Percentiles rank a stretch among this genome's conserved stretches.
These are phyloP conservation scores for Cotesia chilonis DNA, from an alignment of 1,140 invertebrate species.

Conservation along the genomic window DNA sequence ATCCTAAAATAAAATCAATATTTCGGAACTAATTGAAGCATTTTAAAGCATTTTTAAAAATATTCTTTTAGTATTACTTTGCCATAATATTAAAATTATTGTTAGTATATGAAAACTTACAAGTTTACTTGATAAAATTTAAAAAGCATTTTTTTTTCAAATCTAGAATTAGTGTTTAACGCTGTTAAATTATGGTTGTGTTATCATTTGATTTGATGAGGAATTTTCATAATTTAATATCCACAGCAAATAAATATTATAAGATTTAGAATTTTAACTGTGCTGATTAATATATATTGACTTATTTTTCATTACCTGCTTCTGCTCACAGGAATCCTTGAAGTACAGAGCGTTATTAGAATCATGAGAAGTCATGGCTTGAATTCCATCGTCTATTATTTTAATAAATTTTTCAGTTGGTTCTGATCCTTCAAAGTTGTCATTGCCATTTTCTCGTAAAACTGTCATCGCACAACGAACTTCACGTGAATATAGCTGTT, in stretches of 20 bases:
- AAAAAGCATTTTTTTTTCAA: neutral
- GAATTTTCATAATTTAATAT: neutral
- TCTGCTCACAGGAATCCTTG: neutral
- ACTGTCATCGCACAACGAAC: conserved; percentile 8
- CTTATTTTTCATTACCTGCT: neutral
- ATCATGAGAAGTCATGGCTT: conserved; percentile 2
- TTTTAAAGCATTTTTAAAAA: neutral
- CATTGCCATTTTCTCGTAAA: conserved; percentile 1
- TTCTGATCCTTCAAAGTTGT: conserved; percentile 1
- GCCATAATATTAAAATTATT: neutral
- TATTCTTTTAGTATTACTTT: neutral
- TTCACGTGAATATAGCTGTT: conserved; percentile 2
- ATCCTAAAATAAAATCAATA: neutral
- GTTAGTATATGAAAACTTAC: neutral
- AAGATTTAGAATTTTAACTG: too few relatives aligned
- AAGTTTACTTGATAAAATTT: neutral
- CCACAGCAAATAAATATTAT: neutral
- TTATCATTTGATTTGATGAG: neutral
- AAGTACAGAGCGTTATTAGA: conserved; percentile 4
- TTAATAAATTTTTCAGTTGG: neutral
- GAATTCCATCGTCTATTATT: neutral
- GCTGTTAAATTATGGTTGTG: neutral
- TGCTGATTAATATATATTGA: too few relatives aligned
- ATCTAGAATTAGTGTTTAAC: too few relatives aligned
- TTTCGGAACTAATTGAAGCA: neutral